phyloP scores from a whole-genome alignment of 1,140 invertebrate species.

The Camponotus floridanus region DNA sequence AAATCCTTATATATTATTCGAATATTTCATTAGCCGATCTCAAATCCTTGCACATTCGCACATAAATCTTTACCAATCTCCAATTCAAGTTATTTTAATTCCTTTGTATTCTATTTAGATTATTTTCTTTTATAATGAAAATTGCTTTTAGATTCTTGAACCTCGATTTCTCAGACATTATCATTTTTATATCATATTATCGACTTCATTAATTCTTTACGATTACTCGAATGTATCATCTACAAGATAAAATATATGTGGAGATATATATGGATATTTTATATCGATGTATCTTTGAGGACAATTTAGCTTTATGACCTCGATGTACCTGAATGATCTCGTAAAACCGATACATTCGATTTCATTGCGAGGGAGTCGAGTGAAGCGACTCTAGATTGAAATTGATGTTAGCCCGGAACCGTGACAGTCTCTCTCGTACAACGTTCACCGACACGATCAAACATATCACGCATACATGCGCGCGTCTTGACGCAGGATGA shows the following conservation, averaged over 20 bases:
- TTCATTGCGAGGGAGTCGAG: conserved; percentile 40
- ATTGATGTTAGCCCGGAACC: conserved; percentile 53
- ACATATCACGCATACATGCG: conserved; percentile 4
- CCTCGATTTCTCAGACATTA: not conserved
- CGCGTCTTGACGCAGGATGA: conserved; percentile 3
- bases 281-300: not conserved
- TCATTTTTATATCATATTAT: not conserved
- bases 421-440: conserved; percentile 41
- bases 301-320: not conserved
- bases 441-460: conserved; percentile 36
- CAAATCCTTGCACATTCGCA: not conserved
- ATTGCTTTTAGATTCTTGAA: not conserved
- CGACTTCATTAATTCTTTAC: conserved; percentile 1
- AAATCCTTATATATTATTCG: not conserved
- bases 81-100: not conserved
- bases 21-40: not conserved
- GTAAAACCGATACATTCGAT: conserved; percentile 61
- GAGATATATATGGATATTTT: not conserved
- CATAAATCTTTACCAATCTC: not conserved
- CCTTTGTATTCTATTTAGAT: not conserved
- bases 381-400: conserved; percentile 58
- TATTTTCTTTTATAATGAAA: not conserved
- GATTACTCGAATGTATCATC: not conserved
- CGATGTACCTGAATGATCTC: conserved; percentile 30
- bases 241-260: not conserved